Evolutionary conservation across 2,113 vertebrate species (phyloP), one percentile per base, ranked within the genome.

Genomic region (Sebastes fasciatus): DNA sequence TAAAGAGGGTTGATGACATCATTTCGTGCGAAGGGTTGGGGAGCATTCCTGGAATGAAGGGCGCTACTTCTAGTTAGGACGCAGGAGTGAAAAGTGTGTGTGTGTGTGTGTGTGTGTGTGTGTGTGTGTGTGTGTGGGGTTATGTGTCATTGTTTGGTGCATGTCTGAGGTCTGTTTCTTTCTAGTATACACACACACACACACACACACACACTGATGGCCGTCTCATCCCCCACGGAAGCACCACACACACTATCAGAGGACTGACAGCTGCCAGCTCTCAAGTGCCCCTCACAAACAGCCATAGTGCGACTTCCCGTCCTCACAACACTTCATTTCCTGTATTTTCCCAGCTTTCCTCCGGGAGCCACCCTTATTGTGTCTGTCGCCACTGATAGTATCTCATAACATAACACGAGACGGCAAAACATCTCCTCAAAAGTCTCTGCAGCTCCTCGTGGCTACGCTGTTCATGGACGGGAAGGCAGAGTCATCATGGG

Each of bases 31-130:
- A 51, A 72, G 78, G 63, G 42, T 80, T 46, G 9, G 43, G 61
- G 68, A 82, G 60, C 57, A 42, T 93, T 92, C 88, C 87, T 77
- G 87, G 74, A 89, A 91, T 9, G 78, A 84, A 62, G 66, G 67
- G 60, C 0, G 9, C 69, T 87, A 76, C 90, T 81, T 91, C 14
- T 70, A 74, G 79, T 77, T 83, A 17, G 43, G 5, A 66, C 6
- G 12, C 13, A 42, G 54, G 23, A 68, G 61, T 51, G 40, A 60
- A 67, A 8, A n/a, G 65, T 61, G 73, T 54, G 61, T 52, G 60
- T 75, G 45, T 71, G 68, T 51, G 64, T 67, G 79, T 74, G 64
- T 80, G 42, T 67, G 74, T 54, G 26, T 42, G 67, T 74, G 42
- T 21, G 69, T 45, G 68, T 51, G 63, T 58, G 62, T 34, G 13